Base-by-base conservation (phyloP, 2,797 vertebrate genomes). In the Simalia tracyae region DNA sequence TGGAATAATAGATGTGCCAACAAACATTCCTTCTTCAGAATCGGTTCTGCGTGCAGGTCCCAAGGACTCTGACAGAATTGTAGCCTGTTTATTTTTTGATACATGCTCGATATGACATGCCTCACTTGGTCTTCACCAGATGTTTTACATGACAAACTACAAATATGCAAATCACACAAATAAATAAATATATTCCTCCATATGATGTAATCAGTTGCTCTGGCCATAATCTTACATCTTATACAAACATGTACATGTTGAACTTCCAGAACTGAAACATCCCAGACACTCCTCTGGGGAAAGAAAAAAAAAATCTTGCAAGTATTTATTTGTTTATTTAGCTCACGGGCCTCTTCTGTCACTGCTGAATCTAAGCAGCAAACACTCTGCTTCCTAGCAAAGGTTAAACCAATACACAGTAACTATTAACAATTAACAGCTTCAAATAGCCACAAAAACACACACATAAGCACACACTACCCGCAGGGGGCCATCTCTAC, bases 11-110 rank as follows among this genome's bases (percentile, higher is more conserved):
- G 88, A 92, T 68, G 14, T 76, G 10, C n/a, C 19, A 42, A 61
- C 63, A 89, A 72, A 42, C n/a, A 86, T 88, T 86, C 87, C 90
- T 90, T 95, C 12, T 86, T 93, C 60, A 90, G 42, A 93, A 94
- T 72, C 28, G 91, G n/a, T 85, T 72, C 1, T 50, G 6, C 54
- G 36, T 2, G 26, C 56, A 89, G 59, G 81, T 86, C 10, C 46
- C 57, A 76, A 63, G 89, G 19, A 94, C 60, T 81, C 31, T 95
- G 9, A 54, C n/a, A 22, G 14, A 31, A 36, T 24, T 24, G 0
- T 24, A 72, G 91, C 5, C 56, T 90, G 42, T 84, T 10, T 61
- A 64, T 57, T 15, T 22, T 10, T 0, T 87, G 84, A 63, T 31
- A 60, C 88, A 22, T n/a, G 31, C 86, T 46, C 54, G 17, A 60